phyloP scores from a whole-genome alignment of 1,140 invertebrate genomes.

The Acarapis woodi region DNA sequence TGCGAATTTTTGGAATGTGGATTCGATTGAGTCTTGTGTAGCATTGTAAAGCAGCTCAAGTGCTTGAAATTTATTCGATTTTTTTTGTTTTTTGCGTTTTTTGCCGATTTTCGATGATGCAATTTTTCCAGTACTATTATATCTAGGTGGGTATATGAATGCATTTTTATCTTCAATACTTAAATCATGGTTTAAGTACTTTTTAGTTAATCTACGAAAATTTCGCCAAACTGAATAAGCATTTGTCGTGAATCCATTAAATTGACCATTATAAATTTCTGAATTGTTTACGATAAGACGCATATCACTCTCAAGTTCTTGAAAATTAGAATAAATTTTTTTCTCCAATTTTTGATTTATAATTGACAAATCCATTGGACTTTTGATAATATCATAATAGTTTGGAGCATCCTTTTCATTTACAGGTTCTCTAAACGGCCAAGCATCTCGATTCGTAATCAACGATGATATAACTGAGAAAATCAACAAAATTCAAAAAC shows the following conservation, averaged over 20 bases:
- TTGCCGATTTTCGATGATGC: too few species aligned
- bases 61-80: too few species aligned
- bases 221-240: slow-evolving; percentile 5
- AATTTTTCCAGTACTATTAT: too few species aligned
- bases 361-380: slow-evolving; percentile 7
- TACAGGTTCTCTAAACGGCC: slow-evolving; percentile 7
- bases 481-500: too few species aligned
- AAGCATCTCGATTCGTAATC: slow-evolving; percentile 3
- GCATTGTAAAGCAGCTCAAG: too few species aligned
- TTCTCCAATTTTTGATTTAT: slow-evolving; percentile 3
- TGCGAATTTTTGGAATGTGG: too few species aligned
- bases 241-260: slow-evolving; percentile 2
- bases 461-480: slow-evolving; percentile 4
- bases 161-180: slow-evolving; percentile 1
- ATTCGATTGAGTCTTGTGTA: too few species aligned
- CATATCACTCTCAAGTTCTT: slow-evolving; percentile 7
- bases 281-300: slow-evolving; percentile 8
- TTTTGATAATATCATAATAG: slow-evolving; percentile 6
- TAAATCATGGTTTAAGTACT: neutral
- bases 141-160: slow-evolving; percentile 6
- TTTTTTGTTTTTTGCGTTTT: too few species aligned
- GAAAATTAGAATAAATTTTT: neutral
- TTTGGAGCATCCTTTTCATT: slow-evolving; percentile 1
- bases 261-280: slow-evolving; percentile 7
- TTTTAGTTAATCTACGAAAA: slow-evolving; percentile 1